Percentiles rank a stretch among this genome's conserved stretches.
Conservation (phyloP, 1,140 invertebrate genomes). For the Periplaneta americana region DNA sequence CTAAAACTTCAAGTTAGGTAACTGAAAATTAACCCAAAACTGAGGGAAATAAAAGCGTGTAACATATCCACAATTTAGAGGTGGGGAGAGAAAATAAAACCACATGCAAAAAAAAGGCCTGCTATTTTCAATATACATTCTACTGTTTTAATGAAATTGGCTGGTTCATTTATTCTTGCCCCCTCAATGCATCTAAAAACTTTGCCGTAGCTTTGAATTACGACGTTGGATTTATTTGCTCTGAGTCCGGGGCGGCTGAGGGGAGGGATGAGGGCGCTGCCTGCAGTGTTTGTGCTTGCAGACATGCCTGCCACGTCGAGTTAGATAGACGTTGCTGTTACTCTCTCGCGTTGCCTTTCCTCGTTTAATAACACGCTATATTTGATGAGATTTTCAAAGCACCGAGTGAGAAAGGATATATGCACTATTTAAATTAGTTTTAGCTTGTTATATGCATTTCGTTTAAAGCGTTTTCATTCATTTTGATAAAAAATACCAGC, state of each 20-base stretch:
- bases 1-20: not conserved
- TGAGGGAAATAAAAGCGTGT: not conserved
- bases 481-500: not conserved
- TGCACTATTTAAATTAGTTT: not conserved
- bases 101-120: not conserved
- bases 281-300: not conserved
- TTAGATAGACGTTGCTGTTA: not conserved
- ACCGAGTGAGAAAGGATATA: not conserved
- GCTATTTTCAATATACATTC: not conserved
- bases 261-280: not conserved
- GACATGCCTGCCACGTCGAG: not conserved
- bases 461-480: not conserved
- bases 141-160: not conserved
- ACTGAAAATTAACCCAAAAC: not conserved
- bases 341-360: not conserved
- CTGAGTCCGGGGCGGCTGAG: no score
- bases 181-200: not conserved
- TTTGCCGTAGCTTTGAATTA: not conserved
- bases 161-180: not conserved
- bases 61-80: not conserved
- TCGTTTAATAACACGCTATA: not conserved
- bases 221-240: not conserved
- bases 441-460: not conserved
- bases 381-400: not conserved
- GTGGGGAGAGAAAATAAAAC: not conserved